Evolutionary conservation across 2,113 vertebrate species (phyloP).

Genomic region (Cynocephalus volans): DNA sequence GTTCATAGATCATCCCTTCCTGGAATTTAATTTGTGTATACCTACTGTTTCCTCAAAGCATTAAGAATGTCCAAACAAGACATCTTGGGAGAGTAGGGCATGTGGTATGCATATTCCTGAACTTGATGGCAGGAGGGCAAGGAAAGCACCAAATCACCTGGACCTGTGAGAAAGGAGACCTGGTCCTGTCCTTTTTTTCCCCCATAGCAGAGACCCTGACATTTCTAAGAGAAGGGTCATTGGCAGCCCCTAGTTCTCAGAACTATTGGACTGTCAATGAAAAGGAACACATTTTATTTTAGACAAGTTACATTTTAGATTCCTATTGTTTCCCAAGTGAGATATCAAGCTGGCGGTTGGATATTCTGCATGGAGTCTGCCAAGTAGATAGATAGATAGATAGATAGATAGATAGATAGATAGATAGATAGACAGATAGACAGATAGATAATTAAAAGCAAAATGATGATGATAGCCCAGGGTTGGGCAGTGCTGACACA

Average conservation of each 20-base stretch:
- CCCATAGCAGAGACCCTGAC: neutral
- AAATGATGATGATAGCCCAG: neutral
- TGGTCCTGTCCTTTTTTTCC: neutral
- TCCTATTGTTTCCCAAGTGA: neutral
- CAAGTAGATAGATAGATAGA: neutral
- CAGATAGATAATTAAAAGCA: neutral
- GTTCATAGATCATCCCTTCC: neutral
- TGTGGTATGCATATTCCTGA: neutral
- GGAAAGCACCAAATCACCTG: neutral
- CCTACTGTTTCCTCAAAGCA: neutral
- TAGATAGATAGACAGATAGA: neutral
- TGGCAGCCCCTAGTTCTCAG: neutral
- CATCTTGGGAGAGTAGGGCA: neutral
- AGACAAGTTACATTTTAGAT: neutral
- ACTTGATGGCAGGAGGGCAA: neutral
- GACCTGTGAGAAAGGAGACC: neutral
- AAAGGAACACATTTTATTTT: neutral
- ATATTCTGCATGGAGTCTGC: neutral
- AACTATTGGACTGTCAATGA: neutral
- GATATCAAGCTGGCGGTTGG: neutral
- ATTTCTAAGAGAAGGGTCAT: neutral
- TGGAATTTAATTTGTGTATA: conserved; percentile 5
- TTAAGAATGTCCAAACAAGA: neutral
- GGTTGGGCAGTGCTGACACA: neutral
- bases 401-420: neutral